phyloP scores from a whole-genome alignment of 2,113 vertebrate species.

The Craseonycteris thonglongyai region DNA sequence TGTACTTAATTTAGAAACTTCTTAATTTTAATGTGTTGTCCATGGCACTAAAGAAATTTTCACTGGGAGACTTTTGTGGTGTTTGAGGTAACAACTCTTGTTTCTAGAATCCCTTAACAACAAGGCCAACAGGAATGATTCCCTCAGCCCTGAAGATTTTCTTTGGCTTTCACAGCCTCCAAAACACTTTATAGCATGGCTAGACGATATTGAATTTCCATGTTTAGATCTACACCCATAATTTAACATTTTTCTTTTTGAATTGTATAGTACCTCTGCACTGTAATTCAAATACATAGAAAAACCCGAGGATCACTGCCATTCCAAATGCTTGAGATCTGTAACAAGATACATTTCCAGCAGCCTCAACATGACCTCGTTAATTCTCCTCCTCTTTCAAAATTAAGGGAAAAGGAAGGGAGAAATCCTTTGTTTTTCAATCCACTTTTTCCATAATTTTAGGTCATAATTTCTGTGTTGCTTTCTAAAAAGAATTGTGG shows the following conservation, averaged over 20 bases:
- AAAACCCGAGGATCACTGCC: not conserved
- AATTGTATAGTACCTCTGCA: not conserved
- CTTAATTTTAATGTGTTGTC: constrained; percentile 76
- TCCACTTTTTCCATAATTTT: not conserved
- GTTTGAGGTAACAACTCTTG: constrained; percentile 68
- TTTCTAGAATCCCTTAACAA: constrained; percentile 63
- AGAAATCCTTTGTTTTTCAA: not conserved
- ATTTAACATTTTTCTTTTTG: constrained; percentile 46
- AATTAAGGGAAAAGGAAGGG: not conserved
- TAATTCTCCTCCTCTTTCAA: not conserved
- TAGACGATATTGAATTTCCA: constrained; percentile 51
- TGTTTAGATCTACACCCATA: constrained; percentile 30
- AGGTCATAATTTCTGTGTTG: not conserved
- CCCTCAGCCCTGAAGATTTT: constrained; percentile 43
- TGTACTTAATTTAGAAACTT: constrained; percentile 71
- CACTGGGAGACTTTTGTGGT: constrained; percentile 65
- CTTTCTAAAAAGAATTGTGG: not conserved
- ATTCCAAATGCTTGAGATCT: not conserved
- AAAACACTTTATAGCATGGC: constrained; percentile 41
- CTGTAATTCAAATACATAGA: not conserved
- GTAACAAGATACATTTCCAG: not conserved
- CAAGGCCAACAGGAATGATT: constrained; percentile 56
- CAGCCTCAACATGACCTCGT: not conserved
- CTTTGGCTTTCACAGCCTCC: constrained; percentile 38
- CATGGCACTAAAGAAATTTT: constrained; percentile 70